Evolutionary conservation across 2,797 vertebrate genomes (phyloP).

Genomic region (Muscicapa striata): DNA sequence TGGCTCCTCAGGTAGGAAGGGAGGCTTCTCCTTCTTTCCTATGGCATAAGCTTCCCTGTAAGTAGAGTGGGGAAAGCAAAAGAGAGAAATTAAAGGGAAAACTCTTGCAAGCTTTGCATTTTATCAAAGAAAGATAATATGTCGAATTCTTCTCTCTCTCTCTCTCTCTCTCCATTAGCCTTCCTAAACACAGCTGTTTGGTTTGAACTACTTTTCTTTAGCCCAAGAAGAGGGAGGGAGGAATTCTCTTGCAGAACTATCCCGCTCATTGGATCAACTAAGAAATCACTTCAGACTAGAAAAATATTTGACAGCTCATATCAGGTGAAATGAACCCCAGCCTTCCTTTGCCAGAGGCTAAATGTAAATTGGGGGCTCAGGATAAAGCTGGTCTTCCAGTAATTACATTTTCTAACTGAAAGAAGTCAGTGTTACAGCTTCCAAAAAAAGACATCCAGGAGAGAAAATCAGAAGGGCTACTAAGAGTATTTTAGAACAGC

Average conservation of each 20-base stretch:
- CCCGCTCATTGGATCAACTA: not conserved
- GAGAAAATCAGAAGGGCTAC: not conserved
- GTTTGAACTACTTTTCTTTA: not conserved
- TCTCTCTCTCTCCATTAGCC: not conserved
- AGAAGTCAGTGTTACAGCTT: not conserved
- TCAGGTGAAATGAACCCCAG: not conserved
- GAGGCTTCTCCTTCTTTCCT: conserved; percentile 96
- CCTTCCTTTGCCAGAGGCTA: not conserved
- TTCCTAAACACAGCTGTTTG: not conserved
- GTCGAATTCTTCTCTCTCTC: not conserved
- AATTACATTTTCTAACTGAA: not conserved
- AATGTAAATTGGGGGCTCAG: not conserved
- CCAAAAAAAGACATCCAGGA: not conserved
- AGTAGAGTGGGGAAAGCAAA: not conserved
- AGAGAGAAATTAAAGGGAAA: conserved; percentile 9
- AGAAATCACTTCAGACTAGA: not conserved
- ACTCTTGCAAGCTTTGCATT: not conserved
- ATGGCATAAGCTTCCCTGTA: conserved; percentile 91
- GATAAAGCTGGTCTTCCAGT: not conserved
- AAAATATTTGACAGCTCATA: not conserved
- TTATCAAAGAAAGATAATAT: not conserved
- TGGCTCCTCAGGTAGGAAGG: conserved; percentile 85
- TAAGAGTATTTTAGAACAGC: not conserved
- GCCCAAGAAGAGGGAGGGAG: not conserved
- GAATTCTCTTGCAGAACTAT: not conserved